Evolutionary conservation across 2,888 invertebrate genomes (phyloP), one percentile per base, ranked within the genome.

Genomic region (Dasypogon diadema): DNA sequence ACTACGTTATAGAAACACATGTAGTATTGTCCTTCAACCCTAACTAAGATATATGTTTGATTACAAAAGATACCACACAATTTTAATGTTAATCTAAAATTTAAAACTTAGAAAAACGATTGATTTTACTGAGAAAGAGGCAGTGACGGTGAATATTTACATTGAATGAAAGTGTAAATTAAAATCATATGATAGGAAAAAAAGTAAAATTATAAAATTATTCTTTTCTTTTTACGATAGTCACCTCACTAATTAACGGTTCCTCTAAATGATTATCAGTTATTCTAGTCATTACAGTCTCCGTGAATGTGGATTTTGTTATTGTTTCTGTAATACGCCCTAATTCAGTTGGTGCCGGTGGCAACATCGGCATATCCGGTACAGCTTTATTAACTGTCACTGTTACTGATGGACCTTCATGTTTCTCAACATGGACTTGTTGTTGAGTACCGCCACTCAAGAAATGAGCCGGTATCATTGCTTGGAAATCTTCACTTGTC

Each of bases 301-400:
- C 96, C 84, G 96, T 96, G 89, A 96, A 93, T 81, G 96, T 96
- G 85, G 96, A 95, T 91, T 96, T 96, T 87, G 96, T 97, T 90
- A 97, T 94, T 87, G 94, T 95, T 89, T 97, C 97, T 81, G 96
- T 96, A 88, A 96, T 93, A 86, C 91, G 90, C 86, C 96, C 96
- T 85, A 93, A 90, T 81, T 92, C 90, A 79, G 92, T 92, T 79
- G 94, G 95, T 81, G 95, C 90, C 83, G 96, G 94, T 81, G 95
- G 95, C 83, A 93, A 90, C 84, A 90, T 89, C 82, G 92, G 89
- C 81, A 90, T 89, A 82, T 91, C 91, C 82, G 91, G 90, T 81
- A 89, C 86, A 81, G 88, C 88, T 85, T 93, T 92, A 88, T 93
- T 92, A 85, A 96, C 94, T 80, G 95, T 95, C 82, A 96, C 94